These are phyloP conservation scores for Thereva unica DNA, from an alignment of 2,888 invertebrate species.

Conservation along the genomic window DNA sequence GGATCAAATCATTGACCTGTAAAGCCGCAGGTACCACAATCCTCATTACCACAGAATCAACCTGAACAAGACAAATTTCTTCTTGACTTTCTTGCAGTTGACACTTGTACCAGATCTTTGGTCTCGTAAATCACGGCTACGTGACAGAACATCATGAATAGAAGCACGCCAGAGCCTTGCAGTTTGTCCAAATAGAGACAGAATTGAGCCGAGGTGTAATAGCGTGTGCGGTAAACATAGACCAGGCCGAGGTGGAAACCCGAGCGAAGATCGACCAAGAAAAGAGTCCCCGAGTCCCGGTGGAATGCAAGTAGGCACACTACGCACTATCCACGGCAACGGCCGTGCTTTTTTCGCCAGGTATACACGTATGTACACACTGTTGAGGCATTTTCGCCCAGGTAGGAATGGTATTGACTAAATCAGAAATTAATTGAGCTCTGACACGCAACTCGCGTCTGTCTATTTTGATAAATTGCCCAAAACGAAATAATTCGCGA, in stretches of 20 bases:
- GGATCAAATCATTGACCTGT: no score
- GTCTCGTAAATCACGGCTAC: conserved; percentile 18
- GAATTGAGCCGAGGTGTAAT: background rate
- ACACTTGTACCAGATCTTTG: background rate
- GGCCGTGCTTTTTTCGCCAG: no score
- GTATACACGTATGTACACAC: background rate
- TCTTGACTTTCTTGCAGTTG: background rate
- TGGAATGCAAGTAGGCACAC: conserved; percentile 8
- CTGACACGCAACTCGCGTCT: conserved; percentile 45
- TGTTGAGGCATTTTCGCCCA: conserved; percentile 15
- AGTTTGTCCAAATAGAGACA: background rate
- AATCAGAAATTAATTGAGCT: conserved; percentile 47
- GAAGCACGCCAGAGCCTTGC: background rate
- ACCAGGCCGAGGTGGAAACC: background rate
- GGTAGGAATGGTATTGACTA: conserved; percentile 44
- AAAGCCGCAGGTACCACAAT: no score
- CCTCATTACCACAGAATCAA: no score
- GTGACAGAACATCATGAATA: conserved; percentile 23
- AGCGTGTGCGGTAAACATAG: conserved; percentile 21
- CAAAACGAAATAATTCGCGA: conserved; percentile 45
- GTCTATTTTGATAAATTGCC: conserved; percentile 48
- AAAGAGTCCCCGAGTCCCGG: background rate
- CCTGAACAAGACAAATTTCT: background rate
- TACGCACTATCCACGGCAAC: background rate
- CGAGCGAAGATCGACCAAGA: conserved; percentile 5